Evolutionary conservation across 1,140 invertebrate genomes (phyloP).

Genomic region (Cydia amplana): DNA sequence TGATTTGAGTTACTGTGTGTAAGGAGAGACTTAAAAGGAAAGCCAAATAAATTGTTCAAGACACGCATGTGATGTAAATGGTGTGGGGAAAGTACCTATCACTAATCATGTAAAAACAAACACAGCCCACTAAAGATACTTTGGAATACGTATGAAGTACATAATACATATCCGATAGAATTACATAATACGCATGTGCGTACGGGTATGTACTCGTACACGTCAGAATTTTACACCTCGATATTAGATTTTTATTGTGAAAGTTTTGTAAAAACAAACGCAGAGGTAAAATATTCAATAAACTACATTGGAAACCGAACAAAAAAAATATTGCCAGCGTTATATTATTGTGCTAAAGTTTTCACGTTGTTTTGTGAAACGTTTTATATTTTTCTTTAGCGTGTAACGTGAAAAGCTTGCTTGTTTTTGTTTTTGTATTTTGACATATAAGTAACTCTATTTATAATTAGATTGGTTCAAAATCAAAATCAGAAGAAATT

Average conservation of each 20-base stretch:
- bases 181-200: no score
- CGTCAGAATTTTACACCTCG: neutral
- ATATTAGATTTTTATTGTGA: neutral
- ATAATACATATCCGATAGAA: no score
- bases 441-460: no score
- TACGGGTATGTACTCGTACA: no score
- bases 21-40: conserved; percentile 2
- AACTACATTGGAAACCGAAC: neutral
- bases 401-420: neutral
- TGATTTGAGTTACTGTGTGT: conserved; percentile 11
- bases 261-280: neutral
- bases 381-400: neutral
- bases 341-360: neutral
- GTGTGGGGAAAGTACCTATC: neutral
- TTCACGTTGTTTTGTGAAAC: neutral
- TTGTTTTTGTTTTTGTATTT: no score
- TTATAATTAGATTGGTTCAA: no score
- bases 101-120: neutral
- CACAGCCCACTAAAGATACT: no score
- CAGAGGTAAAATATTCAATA: conserved; percentile 1
- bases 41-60: neutral
- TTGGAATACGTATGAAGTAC: no score
- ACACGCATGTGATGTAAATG: neutral
- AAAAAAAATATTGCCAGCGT: neutral
- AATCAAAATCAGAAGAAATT: no score